phyloP scores from a whole-genome alignment of 2,797 vertebrate species.

The Lepilemur septentrionalis region DNA sequence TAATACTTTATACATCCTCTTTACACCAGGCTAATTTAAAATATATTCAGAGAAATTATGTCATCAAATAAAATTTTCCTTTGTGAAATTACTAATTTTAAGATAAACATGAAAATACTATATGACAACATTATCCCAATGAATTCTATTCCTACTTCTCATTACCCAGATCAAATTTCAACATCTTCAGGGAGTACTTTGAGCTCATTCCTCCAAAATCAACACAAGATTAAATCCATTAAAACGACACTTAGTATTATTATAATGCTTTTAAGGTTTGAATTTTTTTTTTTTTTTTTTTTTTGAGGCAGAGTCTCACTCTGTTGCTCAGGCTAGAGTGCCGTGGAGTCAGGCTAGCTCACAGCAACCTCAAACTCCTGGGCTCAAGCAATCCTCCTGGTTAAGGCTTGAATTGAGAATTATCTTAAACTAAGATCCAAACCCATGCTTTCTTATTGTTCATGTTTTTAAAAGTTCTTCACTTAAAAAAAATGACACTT shows the following conservation, averaged over 20 bases:
- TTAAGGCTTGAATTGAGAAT: slow-evolving; percentile 23
- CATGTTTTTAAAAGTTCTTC: slow-evolving; percentile 32
- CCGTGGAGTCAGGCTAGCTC: background rate
- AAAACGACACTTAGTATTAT: slow-evolving; percentile 1
- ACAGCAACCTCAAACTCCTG: background rate
- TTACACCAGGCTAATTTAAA: slow-evolving; percentile 34
- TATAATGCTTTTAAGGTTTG: background rate
- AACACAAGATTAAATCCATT: background rate
- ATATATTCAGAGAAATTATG: slow-evolving; percentile 2
- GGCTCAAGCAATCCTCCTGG: background rate
- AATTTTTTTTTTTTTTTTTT: background rate
- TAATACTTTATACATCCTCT: background rate
- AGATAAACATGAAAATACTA: slow-evolving; percentile 40
- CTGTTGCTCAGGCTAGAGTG: background rate
- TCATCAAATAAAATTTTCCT: slow-evolving; percentile 30
- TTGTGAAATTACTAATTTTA: slow-evolving; percentile 52
- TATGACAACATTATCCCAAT: slow-evolving; percentile 12
- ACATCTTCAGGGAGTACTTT: background rate
- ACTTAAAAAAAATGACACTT: background rate
- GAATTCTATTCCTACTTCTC: background rate
- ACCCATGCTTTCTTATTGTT: background rate
- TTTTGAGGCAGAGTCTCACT: background rate
- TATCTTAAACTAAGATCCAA: background rate
- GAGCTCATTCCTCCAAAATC: slow-evolving; percentile 4
- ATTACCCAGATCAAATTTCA: slow-evolving; percentile 23